These are phyloP conservation scores for Cygnus buccinator DNA, from an alignment of 2,113 vertebrate genomes.

Conservation along the genomic window DNA sequence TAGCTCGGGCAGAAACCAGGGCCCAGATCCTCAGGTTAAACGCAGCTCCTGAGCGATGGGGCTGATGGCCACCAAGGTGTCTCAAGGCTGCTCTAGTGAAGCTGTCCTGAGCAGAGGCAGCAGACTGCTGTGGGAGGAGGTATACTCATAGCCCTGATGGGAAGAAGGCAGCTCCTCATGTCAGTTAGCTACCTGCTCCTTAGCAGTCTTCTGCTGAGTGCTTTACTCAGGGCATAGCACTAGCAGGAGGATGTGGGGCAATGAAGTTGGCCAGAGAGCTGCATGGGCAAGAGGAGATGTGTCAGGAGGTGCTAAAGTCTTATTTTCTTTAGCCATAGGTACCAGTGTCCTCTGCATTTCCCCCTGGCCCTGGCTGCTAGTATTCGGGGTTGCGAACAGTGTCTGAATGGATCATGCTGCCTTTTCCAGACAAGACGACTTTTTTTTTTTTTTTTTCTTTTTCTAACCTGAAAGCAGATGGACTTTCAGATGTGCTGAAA, in stretches of 20 bases:
- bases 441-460: neutral
- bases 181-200: neutral
- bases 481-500: neutral
- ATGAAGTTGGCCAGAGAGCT: neutral
- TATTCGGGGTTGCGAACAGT: neutral
- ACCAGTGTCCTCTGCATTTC: neutral
- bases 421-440: neutral
- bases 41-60: neutral
- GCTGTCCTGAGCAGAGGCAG: neutral
- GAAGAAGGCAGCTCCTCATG: neutral
- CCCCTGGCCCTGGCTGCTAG: neutral
- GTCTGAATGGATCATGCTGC: neutral
- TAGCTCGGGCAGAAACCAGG: neutral
- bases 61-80: neutral
- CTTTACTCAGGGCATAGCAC: neutral
- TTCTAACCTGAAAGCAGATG: neutral
- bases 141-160: rapidly evolving
- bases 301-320: neutral
- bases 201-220: neutral
- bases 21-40: neutral
- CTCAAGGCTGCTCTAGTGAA: neutral
- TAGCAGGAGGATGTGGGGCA: neutral
- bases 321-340: neutral
- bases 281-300: neutral
- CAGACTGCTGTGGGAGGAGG: neutral